Evolutionary conservation across 1,140 invertebrate species (phyloP), one percentile per base, ranked within the genome.

Genomic region (Euwallacea fornicatus): DNA sequence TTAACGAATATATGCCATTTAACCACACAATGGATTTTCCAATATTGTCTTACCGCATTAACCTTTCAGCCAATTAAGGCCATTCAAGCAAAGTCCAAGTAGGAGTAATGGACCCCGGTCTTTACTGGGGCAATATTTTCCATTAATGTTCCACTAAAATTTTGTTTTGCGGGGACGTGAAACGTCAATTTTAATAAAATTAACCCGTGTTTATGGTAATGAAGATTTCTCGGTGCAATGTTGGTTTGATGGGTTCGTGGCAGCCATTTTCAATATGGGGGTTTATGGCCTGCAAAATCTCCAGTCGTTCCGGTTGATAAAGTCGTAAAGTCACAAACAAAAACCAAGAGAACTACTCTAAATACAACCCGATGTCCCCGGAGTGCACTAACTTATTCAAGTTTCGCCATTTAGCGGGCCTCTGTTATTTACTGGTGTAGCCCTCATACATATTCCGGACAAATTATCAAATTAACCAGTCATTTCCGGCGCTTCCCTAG

Each of bases 381-480:
- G 66, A 59, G 66, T 60, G 21, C 55, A 33, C 55, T 44, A 66
- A 68, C 66, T 69, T 61, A 69, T 61, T 61, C 59, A 61, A 69
- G 42, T 62, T 69, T 50, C 59, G 59, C 67, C 58, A 55, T 69
- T 62, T 61, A 63, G 60, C 50, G 16, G 10, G 59, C 59, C 61
- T 55, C 33, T 41, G 11, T 70, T 70, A 70, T 70, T 70, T 70
- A 70, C 60, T 58, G 54, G 55, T 21, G 43, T 16, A 33, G 67
- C 53, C 42, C 63, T 71, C 70, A 71, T 71, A 71, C 70, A 71
- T 71, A 71, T 71, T 71, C 70, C 42, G 55, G 46, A 55, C 55
- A 66, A 71, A 71, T 71, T 71, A 71, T 63, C 70, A 71, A 71
- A 71, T 71, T 71, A 71, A 71, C 70, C 63, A 63, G 70, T 63